Conservation (phyloP, 2,888 invertebrate genomes). For the Scaptomyza reducta region DNA sequence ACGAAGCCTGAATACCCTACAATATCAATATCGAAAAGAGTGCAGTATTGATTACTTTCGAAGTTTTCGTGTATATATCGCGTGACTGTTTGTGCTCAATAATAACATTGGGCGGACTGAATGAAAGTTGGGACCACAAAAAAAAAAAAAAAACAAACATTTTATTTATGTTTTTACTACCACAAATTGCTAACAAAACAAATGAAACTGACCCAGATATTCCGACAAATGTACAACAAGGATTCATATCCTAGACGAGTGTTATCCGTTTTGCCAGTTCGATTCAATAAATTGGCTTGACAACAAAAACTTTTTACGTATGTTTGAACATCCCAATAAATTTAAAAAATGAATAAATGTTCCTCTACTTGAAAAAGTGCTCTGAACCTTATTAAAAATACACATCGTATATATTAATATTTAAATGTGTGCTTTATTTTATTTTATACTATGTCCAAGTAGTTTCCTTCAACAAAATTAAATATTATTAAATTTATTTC, state of each 20-base stretch:
- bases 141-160: neutral
- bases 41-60: conserved; percentile 15
- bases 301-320: too few species aligned
- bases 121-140: too few species aligned
- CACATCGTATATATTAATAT: too few species aligned
- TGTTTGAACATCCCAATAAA: neutral
- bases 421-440: too few species aligned
- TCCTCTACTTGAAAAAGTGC: too few species aligned
- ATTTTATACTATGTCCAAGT: too few species aligned
- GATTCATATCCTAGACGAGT: neutral
- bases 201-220: neutral
- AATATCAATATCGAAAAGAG: neutral
- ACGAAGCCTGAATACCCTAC: conserved; percentile 30
- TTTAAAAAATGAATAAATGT: neutral
- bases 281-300: neutral
- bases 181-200: neutral
- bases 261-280: neutral
- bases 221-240: neutral
- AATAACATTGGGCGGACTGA: neutral
- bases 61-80: conserved; percentile 2
- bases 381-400: too few species aligned
- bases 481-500: too few species aligned
- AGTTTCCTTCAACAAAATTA: too few species aligned
- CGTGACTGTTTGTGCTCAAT: conserved; percentile 17
- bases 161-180: neutral